Evolutionary conservation across 2,113 vertebrate species (phyloP).

Genomic region (Onychostoma macrolepis): DNA sequence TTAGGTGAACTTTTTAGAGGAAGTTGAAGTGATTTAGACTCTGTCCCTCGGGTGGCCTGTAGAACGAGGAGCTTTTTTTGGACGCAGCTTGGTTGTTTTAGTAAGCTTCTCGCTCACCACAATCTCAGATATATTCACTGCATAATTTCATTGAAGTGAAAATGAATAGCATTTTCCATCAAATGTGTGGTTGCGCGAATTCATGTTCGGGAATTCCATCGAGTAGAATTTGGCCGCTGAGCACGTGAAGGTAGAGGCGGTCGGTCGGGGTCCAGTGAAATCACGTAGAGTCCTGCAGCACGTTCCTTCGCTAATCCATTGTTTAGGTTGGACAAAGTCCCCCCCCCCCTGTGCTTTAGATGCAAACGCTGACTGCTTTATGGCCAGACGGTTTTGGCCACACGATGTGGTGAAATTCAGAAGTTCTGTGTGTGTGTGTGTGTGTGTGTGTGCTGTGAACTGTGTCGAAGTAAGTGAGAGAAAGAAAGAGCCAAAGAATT

Average conservation of each 20-base stretch:
- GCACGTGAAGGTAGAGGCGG: constrained; percentile 22
- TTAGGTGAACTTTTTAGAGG: constrained; percentile 66
- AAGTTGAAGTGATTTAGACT: constrained; percentile 67
- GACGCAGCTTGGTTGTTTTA: constrained; percentile 55
- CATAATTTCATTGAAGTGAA: constrained; percentile 46
- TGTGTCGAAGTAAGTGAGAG: constrained; percentile 19
- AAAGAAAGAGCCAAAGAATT: constrained; percentile 15
- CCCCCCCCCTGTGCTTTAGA: constrained; percentile 29
- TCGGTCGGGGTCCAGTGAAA: constrained; percentile 31
- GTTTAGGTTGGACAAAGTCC: constrained; percentile 52
- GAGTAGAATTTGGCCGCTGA: constrained; percentile 16
- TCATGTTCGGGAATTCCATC: constrained; percentile 15
- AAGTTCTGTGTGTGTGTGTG: constrained; percentile 23
- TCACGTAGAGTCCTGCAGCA: constrained; percentile 35
- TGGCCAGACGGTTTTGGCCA: constrained; percentile 34
- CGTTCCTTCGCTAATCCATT: constrained; percentile 52
- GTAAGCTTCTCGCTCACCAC: constrained; percentile 17
- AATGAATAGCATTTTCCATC: constrained; percentile 40
- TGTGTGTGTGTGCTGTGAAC: constrained; percentile 22
- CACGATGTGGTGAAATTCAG: constrained; percentile 42
- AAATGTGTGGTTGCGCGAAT: constrained; percentile 36
- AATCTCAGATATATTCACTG: constrained; percentile 35
- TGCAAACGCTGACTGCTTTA: constrained; percentile 48
- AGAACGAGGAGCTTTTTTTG: constrained; percentile 61
- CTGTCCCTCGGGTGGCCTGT: constrained; percentile 64